Conservation (phyloP, 1,140 invertebrate genomes). For the Callitettix versicolor region DNA sequence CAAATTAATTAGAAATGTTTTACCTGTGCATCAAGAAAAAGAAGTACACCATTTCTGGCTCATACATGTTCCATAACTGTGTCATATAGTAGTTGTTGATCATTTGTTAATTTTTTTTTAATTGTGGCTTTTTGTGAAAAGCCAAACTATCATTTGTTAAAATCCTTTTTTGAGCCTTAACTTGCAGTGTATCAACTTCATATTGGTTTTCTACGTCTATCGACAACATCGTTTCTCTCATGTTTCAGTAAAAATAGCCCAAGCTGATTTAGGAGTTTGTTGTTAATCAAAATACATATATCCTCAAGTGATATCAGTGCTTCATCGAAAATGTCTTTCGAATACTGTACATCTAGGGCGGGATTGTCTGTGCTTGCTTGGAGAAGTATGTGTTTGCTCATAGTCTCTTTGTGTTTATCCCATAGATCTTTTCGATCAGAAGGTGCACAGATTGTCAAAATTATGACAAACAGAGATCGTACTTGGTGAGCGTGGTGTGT, state of each 20-base stretch:
- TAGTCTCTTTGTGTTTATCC: slow-evolving; percentile 17
- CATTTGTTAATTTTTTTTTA: too few relatives aligned
- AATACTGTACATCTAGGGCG: neutral
- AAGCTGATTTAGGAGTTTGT: slow-evolving; percentile 14
- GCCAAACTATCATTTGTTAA: neutral
- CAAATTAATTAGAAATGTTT: slow-evolving; percentile 10
- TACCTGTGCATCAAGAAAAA: slow-evolving; percentile 18
- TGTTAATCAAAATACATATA: slow-evolving; percentile 14
- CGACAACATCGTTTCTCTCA: neutral
- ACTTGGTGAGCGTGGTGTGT: neutral
- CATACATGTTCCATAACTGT: slow-evolving; percentile 19
- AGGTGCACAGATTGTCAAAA: slow-evolving; percentile 1
- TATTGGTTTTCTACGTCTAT: slow-evolving; percentile 4
- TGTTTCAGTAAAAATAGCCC: slow-evolving; percentile 17
- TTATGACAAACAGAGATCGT: neutral
- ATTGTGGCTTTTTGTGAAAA: too few relatives aligned
- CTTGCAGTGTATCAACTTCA: neutral
- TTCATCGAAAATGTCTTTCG: slow-evolving; percentile 15
- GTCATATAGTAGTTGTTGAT: slow-evolving; percentile 16
- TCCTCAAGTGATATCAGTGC: slow-evolving; percentile 18
- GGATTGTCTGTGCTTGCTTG: neutral
- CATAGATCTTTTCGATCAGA: slow-evolving; percentile 17
- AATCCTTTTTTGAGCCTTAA: neutral
- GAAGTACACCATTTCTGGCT: slow-evolving; percentile 14
- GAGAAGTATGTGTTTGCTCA: slow-evolving; percentile 17